phyloP scores from a whole-genome alignment of 2,113 vertebrate genomes.

The Sturnus vulgaris region DNA sequence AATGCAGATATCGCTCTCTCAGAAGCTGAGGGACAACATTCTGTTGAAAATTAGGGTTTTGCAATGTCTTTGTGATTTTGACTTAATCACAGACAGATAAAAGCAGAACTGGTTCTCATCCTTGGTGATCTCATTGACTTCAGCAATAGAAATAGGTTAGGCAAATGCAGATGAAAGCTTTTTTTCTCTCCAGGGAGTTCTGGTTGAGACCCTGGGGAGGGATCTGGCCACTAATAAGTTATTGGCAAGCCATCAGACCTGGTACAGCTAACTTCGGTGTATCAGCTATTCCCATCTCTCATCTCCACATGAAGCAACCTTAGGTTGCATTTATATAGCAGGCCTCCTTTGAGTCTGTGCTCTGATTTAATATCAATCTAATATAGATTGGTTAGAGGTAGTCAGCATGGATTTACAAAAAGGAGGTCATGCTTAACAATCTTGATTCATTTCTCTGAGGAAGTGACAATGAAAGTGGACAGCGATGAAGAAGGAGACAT shows the following conservation, averaged over 20 bases:
- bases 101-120: neutral
- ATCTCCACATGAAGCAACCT: neutral
- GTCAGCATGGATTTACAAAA: conserved; percentile 58
- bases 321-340: conserved; percentile 21
- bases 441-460: conserved; percentile 58
- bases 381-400: conserved; percentile 62
- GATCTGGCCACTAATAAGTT: neutral
- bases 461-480: conserved; percentile 42
- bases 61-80: neutral
- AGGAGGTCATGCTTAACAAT: conserved; percentile 45
- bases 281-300: neutral
- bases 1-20: neutral
- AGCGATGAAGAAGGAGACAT: conserved; percentile 57
- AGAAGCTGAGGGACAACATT: neutral
- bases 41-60: neutral
- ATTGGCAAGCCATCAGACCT: neutral
- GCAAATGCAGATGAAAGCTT: neutral
- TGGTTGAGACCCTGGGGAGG: neutral
- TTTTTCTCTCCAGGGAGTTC: neutral
- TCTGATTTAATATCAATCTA: conserved; percentile 48
- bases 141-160: neutral
- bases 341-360: neutral
- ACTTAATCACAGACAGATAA: neutral
- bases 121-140: neutral
- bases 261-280: neutral